phyloP scores from a whole-genome alignment of 2,888 invertebrate genomes.

The Pristionchus arcanus region DNA sequence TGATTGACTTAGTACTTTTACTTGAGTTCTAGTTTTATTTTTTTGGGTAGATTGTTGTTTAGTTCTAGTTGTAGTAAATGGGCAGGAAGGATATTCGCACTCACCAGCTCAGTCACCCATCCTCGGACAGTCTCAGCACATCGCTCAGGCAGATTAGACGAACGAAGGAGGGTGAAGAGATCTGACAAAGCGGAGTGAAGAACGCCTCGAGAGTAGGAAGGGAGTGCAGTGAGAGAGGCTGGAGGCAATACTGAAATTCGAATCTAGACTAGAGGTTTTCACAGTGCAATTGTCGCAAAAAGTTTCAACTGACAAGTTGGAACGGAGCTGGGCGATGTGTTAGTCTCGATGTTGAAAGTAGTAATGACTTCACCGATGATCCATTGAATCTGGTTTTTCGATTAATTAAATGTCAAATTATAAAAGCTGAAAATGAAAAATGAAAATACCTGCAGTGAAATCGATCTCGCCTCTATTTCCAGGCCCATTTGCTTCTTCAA shows the following conservation, averaged over 20 bases:
- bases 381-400: slow-evolving; percentile 74
- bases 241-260: not conserved
- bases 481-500: slow-evolving; percentile 68
- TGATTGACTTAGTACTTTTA: too few species aligned
- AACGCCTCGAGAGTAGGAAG: slow-evolving; percentile 2
- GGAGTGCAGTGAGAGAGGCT: not conserved
- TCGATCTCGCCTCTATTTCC: slow-evolving; percentile 67
- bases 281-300: too few species aligned
- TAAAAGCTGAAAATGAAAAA: too few species aligned
- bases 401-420: not conserved
- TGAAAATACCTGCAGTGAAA: slow-evolving; percentile 59
- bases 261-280: too few species aligned
- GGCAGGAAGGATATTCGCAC: too few species aligned
- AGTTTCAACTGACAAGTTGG: slow-evolving; percentile 65
- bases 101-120: slow-evolving; percentile 74
- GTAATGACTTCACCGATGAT: slow-evolving; percentile 69
- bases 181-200: slow-evolving; percentile 71
- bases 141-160: slow-evolving; percentile 66
- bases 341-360: slow-evolving; percentile 70
- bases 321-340: slow-evolving; percentile 60
- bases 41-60: too few species aligned
- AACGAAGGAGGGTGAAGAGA: slow-evolving; percentile 73
- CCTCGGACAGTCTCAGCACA: slow-evolving; percentile 68
- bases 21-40: too few species aligned
- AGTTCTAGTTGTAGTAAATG: too few species aligned